Conservation (phyloP, 2,113 vertebrate genomes). For the Brienomyrus longianalis region DNA sequence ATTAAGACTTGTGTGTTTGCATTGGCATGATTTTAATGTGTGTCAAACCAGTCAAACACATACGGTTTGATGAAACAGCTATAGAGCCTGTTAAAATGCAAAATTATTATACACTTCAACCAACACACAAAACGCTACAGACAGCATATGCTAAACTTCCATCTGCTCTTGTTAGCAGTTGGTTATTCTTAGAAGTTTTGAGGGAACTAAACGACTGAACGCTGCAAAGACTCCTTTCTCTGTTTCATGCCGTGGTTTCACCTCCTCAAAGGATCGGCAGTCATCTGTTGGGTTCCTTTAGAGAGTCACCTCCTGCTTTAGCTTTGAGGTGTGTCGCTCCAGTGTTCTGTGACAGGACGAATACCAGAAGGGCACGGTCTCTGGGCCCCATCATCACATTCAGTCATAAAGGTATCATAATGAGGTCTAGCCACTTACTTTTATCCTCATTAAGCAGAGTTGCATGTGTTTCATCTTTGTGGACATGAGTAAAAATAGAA, state of each 20-base stretch:
- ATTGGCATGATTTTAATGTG: neutral
- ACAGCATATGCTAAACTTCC: neutral
- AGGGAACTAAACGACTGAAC: neutral
- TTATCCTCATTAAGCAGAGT: neutral
- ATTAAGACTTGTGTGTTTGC: neutral
- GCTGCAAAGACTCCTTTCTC: neutral
- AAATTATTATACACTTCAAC: slow-evolving; percentile 1
- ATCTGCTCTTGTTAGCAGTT: slow-evolving; percentile 1
- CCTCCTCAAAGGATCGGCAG: neutral
- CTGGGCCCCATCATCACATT: neutral
- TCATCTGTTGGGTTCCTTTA: neutral
- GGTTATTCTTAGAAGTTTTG: neutral
- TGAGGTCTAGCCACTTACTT: neutral
- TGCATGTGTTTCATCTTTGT: neutral
- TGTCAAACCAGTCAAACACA: neutral
- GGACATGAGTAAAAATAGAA: neutral
- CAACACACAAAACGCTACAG: neutral
- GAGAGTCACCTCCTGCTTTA: neutral
- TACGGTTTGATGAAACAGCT: neutral
- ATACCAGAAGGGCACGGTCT: neutral
- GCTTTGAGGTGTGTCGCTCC: neutral
- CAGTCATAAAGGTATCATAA: neutral
- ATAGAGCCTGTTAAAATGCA: neutral
- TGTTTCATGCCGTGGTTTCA: neutral
- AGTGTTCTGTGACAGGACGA: neutral